Evolutionary conservation across 2,113 vertebrate species (phyloP), one percentile per base, ranked within the genome.

Genomic region (Vidua chalybeata): DNA sequence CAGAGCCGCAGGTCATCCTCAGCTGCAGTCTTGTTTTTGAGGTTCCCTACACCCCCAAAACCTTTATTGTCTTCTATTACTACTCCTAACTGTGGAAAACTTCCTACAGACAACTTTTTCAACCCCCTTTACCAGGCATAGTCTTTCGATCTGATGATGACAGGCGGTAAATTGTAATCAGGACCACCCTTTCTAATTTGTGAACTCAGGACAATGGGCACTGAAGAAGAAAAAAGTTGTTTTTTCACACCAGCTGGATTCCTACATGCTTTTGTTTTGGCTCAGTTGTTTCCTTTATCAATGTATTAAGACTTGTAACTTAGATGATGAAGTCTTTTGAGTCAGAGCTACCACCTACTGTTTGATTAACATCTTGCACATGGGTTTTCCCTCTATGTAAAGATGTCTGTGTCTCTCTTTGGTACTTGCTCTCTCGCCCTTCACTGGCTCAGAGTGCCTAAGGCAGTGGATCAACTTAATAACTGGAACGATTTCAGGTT

Each of bases 161-260:
- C 11, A 69, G 19, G 28, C 59, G 10, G 8, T 37, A 80, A 69
- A 0, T 5, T 66, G n/a, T 41, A n/a, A 75, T 41, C 23, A 84
- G 64, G 61, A 77, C 15, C 43, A 48, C 33, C 37, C 1, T 2
- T 68, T 52, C 19, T 45, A 37, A 37, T 35, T 41, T 0, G 0
- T 15, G 8, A 35, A 51, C 18, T 33, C 48, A 52, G 21, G 33
- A 51, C 0, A 7, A n/a, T 9, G 4, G n/a, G 11, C 11, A 41
- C 17, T 10, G 16, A 28, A 72, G 33, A 83, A 37, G 84, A 75
- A 48, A 75, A 82, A 73, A 0, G 2, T 56, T 7, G 6, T 6
- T 87, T 16, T 54, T 33, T 31, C 55, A 56, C 54, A 59, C 28
- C 52, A 48, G 10, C 20, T 54, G 33, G 18, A 82, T 68, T 76